These are phyloP conservation scores for Tigriopus japonicus DNA, from an alignment of 1,140 invertebrate species.

Conservation along the genomic window DNA sequence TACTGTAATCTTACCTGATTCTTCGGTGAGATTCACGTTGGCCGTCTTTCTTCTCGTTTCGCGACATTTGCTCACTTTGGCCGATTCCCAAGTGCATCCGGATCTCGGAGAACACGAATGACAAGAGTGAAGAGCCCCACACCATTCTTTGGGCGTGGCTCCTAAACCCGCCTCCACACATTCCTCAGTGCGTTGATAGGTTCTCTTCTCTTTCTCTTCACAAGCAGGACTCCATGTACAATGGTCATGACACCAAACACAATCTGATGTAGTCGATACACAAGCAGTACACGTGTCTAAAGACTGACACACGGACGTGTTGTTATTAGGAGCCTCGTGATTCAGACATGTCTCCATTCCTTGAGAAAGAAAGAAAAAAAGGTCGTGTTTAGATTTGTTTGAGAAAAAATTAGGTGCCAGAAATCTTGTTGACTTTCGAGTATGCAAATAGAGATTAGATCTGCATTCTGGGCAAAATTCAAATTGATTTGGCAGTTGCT, in stretches of 20 bases:
- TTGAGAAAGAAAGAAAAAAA: not conserved
- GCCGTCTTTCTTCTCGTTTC: not conserved
- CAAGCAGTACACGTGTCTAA: conserved; percentile 52
- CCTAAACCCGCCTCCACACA: not conserved
- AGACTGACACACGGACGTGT: conserved; percentile 32
- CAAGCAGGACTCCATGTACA: conserved; percentile 21
- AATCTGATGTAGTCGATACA: conserved; percentile 48
- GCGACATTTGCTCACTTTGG: not conserved
- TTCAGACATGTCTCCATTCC: conserved; percentile 5
- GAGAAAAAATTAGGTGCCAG: no score
- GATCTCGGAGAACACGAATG: not conserved
- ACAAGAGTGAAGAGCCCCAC: conserved; percentile 11
- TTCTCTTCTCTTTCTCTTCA: not conserved
- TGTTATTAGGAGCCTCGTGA: not conserved
- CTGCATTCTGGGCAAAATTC: no score
- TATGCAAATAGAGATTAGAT: no score
- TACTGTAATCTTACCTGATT: conserved; percentile 2
- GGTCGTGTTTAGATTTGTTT: no score
- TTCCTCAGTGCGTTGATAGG: not conserved
- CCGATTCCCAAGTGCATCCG: not conserved
- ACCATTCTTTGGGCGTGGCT: not conserved
- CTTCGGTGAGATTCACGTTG: conserved; percentile 2
- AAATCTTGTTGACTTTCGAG: no score
- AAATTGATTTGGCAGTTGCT: no score
- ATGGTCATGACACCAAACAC: conserved; percentile 49